A percentile compares a stretch with the other conserved stretches of the same genome.
Evolutionary conservation across 2,113 vertebrate genomes (phyloP).

Genomic region (Oryctolagus cuniculus): mOryCun1.1 NC_091449.1:8259501-8260000

Average conservation of each 20-base stretch:
- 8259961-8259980: constrained; percentile 96
- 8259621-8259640: not conserved
- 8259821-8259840: constrained; percentile 68
- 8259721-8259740: constrained; percentile 96
- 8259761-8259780: constrained; percentile 96
- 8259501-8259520: too few species aligned
- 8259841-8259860: rapidly evolving
- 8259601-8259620: too few species aligned
- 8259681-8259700: constrained; percentile 59
- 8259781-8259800: constrained; percentile 97
- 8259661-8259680: not conserved
- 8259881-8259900: constrained; percentile 88
- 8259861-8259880: rapidly evolving
- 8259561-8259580: not conserved
- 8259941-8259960: constrained; percentile 97
- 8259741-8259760: constrained; percentile 95
- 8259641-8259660: too few species aligned
- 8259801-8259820: constrained; percentile 97
- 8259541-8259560: too few species aligned
- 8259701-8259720: constrained; percentile 96
- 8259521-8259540: not conserved
- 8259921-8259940: constrained; percentile 97
- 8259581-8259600: too few species aligned
- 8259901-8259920: constrained; percentile 96
- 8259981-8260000: constrained; percentile 92